Percentiles rank a stretch among this genome's conserved stretches.
These are phyloP conservation scores for Pterocles burchelli DNA, from an alignment of 2,113 vertebrate genomes.

Conservation along the genomic window DNA sequence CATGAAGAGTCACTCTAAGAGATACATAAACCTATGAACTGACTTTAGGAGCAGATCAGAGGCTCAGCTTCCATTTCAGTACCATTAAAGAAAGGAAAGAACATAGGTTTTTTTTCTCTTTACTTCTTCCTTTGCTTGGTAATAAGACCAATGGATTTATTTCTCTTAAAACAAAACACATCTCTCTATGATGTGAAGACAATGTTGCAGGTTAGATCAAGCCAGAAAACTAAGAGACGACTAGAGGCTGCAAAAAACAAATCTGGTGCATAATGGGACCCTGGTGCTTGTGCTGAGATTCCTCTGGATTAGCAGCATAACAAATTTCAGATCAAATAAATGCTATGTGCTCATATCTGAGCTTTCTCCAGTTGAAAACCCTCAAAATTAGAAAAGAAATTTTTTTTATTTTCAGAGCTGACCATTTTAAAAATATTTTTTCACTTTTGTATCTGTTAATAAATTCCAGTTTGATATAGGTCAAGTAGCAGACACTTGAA, in stretches of 20 bases:
- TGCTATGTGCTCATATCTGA: neutral
- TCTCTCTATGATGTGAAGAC: neutral
- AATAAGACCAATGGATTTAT: neutral
- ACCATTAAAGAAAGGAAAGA: neutral
- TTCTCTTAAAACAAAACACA: neutral
- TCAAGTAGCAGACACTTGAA: neutral
- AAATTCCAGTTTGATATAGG: neutral
- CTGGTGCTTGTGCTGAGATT: neutral
- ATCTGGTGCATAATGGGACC: neutral
- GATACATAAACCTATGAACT: rapidly evolving
- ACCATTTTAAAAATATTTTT: neutral
- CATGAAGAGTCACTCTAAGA: neutral
- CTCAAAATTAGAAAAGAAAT: neutral
- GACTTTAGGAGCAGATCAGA: neutral
- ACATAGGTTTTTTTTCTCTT: neutral
- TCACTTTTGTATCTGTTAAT: neutral
- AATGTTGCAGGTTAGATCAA: neutral
- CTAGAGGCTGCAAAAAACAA: neutral
- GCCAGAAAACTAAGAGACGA: neutral
- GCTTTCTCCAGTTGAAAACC: neutral
- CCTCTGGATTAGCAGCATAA: neutral
- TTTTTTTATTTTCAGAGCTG: neutral
- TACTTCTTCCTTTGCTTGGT: neutral
- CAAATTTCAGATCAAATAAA: neutral
- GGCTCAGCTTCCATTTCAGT: neutral